A percentile compares a stretch with the other conserved stretches of the same genome.
These are phyloP conservation scores for Glyphotaelius pellucidus DNA, from an alignment of 2,888 invertebrate species.

Conservation along the genomic window DNA sequence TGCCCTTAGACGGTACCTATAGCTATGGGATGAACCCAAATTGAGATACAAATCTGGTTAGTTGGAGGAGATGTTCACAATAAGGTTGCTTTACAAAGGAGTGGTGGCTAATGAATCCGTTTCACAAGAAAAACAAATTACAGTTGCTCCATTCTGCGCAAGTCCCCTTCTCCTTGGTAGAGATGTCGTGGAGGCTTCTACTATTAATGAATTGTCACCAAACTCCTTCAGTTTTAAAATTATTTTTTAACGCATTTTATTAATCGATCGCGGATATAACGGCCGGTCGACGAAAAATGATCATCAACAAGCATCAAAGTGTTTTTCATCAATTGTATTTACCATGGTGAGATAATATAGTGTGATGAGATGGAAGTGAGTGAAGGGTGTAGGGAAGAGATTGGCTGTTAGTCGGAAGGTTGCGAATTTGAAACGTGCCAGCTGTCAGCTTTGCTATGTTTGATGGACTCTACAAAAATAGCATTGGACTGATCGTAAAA, in stretches of 20 bases:
- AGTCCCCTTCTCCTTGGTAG: neutral
- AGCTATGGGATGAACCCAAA: neutral
- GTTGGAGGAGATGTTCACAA: constrained; percentile 44
- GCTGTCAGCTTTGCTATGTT: neutral
- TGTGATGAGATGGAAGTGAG: neutral
- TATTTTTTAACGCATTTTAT: too few relatives aligned
- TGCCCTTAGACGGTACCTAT: neutral
- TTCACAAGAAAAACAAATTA: constrained; percentile 63
- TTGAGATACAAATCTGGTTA: constrained; percentile 45
- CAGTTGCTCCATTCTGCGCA: constrained; percentile 45
- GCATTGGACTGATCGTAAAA: neutral
- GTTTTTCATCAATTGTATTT: neutral
- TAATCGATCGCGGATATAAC: too few relatives aligned
- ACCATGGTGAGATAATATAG: neutral
- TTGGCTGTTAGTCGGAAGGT: neutral
- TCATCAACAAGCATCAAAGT: neutral
- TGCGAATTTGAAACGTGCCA: neutral
- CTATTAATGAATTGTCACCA: neutral
- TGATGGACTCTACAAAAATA: neutral
- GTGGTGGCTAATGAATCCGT: constrained; percentile 61
- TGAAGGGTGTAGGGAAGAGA: neutral
- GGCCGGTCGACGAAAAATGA: too few relatives aligned
- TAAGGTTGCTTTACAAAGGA: constrained; percentile 52
- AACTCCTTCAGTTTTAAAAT: neutral
- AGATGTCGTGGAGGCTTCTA: neutral